These are phyloP conservation scores for Pseudorectes ferrugineus DNA, from an alignment of 2,113 vertebrate genomes.

Conservation along the genomic window DNA sequence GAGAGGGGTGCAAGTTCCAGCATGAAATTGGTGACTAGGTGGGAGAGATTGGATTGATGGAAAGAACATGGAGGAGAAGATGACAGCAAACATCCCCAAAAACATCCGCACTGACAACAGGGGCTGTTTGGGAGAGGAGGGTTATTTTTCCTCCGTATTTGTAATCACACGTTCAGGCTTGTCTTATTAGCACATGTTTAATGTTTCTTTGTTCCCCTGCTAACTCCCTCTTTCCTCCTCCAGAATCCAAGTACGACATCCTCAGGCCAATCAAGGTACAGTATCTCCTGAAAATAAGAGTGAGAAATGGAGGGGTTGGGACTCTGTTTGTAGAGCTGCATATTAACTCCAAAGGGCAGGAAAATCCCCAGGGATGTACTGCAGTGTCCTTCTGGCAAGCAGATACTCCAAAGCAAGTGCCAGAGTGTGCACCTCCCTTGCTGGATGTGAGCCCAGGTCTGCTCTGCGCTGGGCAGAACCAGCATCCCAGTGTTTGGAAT, in stretches of 20 bases:
- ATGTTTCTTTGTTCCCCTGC: background rate
- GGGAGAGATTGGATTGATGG: background rate
- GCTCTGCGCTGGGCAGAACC: background rate
- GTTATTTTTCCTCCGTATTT: background rate
- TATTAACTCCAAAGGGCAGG: background rate
- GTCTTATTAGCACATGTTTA: background rate
- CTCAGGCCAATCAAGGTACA: constrained; percentile 73
- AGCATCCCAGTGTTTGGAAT: background rate
- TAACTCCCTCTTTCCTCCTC: constrained; percentile 46
- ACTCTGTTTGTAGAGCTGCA: background rate
- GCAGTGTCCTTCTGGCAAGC: background rate
- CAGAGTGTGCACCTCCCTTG: background rate
- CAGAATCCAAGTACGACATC: constrained; percentile 57
- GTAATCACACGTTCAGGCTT: background rate
- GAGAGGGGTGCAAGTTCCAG: background rate
- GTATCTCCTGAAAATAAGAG: background rate
- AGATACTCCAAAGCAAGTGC: background rate
- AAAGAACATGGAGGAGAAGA: background rate
- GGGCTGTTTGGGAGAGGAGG: background rate
- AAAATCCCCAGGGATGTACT: fast-evolving
- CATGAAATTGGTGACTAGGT: background rate
- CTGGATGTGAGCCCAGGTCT: background rate
- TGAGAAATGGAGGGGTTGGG: background rate
- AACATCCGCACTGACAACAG: background rate
- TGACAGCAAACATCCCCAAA: background rate